Base-by-base conservation (phyloP, 2,113 vertebrate species). In the Oxyura jamaicensis region DNA sequence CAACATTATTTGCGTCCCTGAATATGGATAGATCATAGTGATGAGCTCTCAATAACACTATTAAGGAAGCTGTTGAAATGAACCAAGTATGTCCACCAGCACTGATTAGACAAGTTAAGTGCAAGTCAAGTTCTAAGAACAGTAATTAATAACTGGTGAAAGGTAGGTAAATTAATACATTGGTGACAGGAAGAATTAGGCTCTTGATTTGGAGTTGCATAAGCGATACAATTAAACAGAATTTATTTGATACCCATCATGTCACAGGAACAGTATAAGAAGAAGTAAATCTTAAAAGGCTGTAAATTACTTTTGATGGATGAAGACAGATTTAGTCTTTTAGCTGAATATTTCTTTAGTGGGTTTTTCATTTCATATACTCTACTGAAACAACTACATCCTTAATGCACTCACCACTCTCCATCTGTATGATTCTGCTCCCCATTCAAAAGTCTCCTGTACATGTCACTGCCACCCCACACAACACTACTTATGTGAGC, bases 261-360 rank as follows among this genome's bases (percentile, higher is more conserved):
- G 23, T 48, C 63, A 90, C 23, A 74, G 33, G 60, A 35, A 78
- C 3, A 7, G 82, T 67, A 87, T 2, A 62, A 73, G 78, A 50
- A 83, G 75, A 85, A 90, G 28, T 42, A 90, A 85, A 93, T 84
- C 56, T 65, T 86, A 78, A 88, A 94, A 81, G 91, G 42, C 39
- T 86, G 29, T 56, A 87, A 94, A 96, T 79, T 88, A 62, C n/a
- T 69, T 90, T 65, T 91, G 80, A 93, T 76, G 53, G 79, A 46
- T 56, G 33, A 91, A 88, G 76, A 86, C 3, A 48, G 39, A 84
- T 82, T 60, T 65, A 86, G 73, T 66, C 53, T 84, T 93, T 86
- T 55, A 88, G 56, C 19, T 88, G 48, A 94, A 46, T 88, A 88
- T 96, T 94, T 93, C 41, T 91, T 90, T 74, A 90, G 46, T 48